Evolutionary conservation across 1,140 invertebrate genomes (phyloP), one percentile per base, ranked within the genome.

Genomic region (Calephelis nemesis): DNA sequence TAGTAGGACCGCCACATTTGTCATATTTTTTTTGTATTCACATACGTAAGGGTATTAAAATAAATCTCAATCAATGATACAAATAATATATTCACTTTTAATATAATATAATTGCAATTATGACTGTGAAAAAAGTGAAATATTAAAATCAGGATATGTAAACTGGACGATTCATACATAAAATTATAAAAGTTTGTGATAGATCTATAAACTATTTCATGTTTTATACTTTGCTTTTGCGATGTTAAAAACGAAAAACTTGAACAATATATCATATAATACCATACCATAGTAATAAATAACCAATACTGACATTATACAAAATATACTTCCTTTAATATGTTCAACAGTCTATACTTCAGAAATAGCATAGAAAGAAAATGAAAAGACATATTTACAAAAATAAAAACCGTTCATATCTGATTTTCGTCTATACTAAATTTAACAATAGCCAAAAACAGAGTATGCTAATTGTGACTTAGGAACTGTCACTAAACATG

Each of bases 101-200:
- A 88, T 83, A 88, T 84, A 87, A 87, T 90, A 83, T 88, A 82
- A 80, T 84, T 81, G 83, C 83, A 87, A 82, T 82, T 83, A 83
- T 87, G 76, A 85, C 74, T 75, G 75, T 82, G 83, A 84, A 71
- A 79, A 84, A 81, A 79, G 78, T 63, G 70, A 60, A 62, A 62
- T 62, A 69, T 69, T 65, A 68, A 70, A 67, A 67, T 68, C 67
- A 76, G 68, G 73, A 74, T 75, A 77, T 72, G 71, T 73, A 80
- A 84, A 81, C 78, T 84, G 68, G 79, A 82, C 72, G 76, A 81
- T 76, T 71, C 58, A 70, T 75, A 79, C 72, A 82, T 63, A 74
- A 74, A 68, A 72, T 48, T 74, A 71, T 68, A 58, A 58, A 58
- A 58, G 54, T 58, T 58, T 58, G 54, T 58, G 54, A 58, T 58